phyloP scores from a whole-genome alignment of 1,140 invertebrate genomes.

The Sarcophaga bullata region DNA sequence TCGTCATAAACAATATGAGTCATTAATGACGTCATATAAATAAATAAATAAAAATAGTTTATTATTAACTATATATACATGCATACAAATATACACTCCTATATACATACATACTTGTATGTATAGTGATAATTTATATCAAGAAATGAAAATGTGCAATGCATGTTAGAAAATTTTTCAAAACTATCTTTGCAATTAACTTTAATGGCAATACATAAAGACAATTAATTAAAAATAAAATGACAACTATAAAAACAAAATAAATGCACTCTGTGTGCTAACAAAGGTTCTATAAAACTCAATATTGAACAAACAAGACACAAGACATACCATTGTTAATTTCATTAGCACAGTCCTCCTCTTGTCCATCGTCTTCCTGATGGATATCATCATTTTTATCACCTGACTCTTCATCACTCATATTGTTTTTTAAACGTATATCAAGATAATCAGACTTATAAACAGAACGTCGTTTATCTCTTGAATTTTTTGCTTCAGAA shows the following conservation, averaged over 20 bases:
- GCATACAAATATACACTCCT: too few species aligned
- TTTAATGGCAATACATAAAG: too few species aligned
- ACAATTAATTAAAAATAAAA: background rate
- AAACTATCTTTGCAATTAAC: background rate
- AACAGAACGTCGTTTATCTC: conserved; percentile 47
- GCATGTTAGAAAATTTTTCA: background rate
- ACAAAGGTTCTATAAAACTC: background rate
- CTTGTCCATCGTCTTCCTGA: background rate
- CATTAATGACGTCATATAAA: background rate
- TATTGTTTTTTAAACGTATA: conserved; percentile 49
- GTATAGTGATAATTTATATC: background rate
- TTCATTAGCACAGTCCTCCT: background rate
- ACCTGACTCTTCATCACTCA: conserved; percentile 25
- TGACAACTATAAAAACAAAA: background rate
- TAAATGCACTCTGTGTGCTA: background rate
- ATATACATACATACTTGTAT: too few species aligned
- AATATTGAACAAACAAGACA: background rate
- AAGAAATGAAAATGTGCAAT: background rate
- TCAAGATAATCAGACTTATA: conserved; percentile 59
- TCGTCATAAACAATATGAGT: background rate
- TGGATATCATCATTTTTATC: background rate
- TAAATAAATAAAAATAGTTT: background rate
- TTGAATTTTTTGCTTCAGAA: conserved; percentile 48
- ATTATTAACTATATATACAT: too few species aligned
- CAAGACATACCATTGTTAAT: background rate